phyloP scores from a whole-genome alignment of 2,888 invertebrate genomes.

The Synanthedon andrenaeformis region DNA sequence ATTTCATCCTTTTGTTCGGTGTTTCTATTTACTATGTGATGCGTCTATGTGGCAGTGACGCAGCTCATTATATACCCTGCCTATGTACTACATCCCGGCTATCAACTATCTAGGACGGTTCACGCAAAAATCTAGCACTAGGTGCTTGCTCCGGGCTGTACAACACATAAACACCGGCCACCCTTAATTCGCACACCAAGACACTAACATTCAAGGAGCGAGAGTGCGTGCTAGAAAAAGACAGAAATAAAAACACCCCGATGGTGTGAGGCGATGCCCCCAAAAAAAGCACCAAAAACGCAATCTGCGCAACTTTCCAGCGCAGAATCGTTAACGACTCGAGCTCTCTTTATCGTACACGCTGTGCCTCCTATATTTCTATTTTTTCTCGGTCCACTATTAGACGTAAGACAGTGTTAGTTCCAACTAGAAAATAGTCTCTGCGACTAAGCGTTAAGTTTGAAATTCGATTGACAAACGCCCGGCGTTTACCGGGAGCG shows the following conservation, averaged over 20 bases:
- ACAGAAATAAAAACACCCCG: conserved; percentile 64
- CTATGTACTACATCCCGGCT: conserved; percentile 30
- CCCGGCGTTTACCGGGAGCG: conserved; percentile 40
- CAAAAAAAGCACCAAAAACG: conserved; percentile 72
- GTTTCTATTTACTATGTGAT: conserved; percentile 40
- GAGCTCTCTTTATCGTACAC: conserved; percentile 69
- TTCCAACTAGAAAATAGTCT: conserved; percentile 16
- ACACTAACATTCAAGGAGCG: conserved; percentile 34
- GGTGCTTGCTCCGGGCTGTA: conserved; percentile 49
- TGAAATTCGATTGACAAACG: conserved; percentile 12
- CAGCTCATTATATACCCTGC: conserved; percentile 57
- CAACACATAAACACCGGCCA: conserved; percentile 12
- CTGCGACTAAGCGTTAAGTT: background rate
- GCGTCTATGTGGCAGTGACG: conserved; percentile 46
- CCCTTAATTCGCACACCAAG: conserved; percentile 19
- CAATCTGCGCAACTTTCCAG: conserved; percentile 72
- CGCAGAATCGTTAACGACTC: conserved; percentile 72
- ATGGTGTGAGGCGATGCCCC: conserved; percentile 67
- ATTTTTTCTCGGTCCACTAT: conserved; percentile 64
- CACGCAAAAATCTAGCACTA: conserved; percentile 67
- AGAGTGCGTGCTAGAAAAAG: conserved; percentile 62
- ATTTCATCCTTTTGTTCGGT: conserved; percentile 48
- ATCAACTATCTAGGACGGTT: conserved; percentile 61
- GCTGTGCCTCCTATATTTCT: conserved; percentile 69
- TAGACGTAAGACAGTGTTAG: conserved; percentile 55